Conservation (phyloP, 2,797 vertebrate genomes). For the Enteromius viviparus region DNA sequence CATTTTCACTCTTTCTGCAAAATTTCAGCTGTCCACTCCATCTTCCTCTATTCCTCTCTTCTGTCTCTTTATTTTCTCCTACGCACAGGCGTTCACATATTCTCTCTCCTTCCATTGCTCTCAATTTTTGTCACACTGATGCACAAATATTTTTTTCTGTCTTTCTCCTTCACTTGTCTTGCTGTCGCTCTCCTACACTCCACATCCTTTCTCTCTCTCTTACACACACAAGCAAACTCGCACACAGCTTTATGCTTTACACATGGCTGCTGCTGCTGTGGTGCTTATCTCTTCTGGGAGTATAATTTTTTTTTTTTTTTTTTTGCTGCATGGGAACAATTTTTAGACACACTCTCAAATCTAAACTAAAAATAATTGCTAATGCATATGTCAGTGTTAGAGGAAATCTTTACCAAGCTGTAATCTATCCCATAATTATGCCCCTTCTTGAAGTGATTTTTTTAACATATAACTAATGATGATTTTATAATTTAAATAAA, state of each 20-base stretch:
- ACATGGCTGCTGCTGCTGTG: constrained; percentile 31
- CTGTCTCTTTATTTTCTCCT: constrained; percentile 34
- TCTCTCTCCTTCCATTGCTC: constrained; percentile 26
- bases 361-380: constrained; percentile 4
- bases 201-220: background rate
- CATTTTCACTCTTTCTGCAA: constrained; percentile 32
- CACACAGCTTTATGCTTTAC: constrained; percentile 9
- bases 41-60: constrained; percentile 10
- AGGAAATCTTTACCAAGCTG: background rate
- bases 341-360: constrained; percentile 17
- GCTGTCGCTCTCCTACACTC: background rate
- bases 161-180: constrained; percentile 30
- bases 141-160: constrained; percentile 28
- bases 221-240: background rate
- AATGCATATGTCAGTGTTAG: background rate
- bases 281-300: constrained; percentile 38
- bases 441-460: background rate
- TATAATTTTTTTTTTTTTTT: background rate
- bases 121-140: constrained; percentile 28
- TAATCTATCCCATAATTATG: background rate
- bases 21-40: constrained; percentile 9
- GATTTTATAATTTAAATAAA: background rate
- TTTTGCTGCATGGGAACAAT: constrained; percentile 15
- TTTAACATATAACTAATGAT: background rate
- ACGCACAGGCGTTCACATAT: background rate